phyloP scores from a whole-genome alignment of 2,113 vertebrate species.

The Ptyas mucosa region DNA sequence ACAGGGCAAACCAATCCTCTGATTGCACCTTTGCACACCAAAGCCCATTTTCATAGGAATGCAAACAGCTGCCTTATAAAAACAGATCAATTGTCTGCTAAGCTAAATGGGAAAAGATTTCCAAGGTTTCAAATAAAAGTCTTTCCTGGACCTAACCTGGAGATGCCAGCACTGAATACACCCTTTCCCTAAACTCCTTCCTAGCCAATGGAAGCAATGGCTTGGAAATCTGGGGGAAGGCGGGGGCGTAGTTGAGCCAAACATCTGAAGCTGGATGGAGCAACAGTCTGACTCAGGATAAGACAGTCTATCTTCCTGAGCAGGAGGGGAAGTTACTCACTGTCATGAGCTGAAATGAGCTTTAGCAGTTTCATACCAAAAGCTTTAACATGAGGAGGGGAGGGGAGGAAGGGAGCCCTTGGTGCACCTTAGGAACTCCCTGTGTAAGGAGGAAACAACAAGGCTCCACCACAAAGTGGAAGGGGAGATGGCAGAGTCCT shows the following conservation, averaged over 20 bases:
- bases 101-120: not conserved
- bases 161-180: not conserved
- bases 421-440: not conserved
- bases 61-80: not conserved
- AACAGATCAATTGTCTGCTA: not conserved
- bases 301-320: not conserved
- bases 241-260: not conserved
- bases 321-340: constrained; percentile 2
- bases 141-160: not conserved
- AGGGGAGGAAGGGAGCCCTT: not conserved
- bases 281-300: not conserved
- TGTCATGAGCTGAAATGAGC: not conserved
- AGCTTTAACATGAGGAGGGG: not conserved
- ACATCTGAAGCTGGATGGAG: not conserved
- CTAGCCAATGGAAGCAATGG: not conserved
- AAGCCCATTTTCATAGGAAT: not conserved
- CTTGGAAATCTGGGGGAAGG: not conserved
- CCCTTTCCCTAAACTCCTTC: not conserved
- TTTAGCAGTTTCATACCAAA: not conserved
- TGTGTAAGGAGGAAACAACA: not conserved
- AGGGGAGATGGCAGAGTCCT: not conserved
- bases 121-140: not conserved
- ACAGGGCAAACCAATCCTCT: not conserved
- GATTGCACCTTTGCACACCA: not conserved
- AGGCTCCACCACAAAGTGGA: not conserved